These are phyloP conservation scores for Leptinotarsa tumamoca DNA, from an alignment of 2,888 invertebrate species.

Conservation along the genomic window DNA sequence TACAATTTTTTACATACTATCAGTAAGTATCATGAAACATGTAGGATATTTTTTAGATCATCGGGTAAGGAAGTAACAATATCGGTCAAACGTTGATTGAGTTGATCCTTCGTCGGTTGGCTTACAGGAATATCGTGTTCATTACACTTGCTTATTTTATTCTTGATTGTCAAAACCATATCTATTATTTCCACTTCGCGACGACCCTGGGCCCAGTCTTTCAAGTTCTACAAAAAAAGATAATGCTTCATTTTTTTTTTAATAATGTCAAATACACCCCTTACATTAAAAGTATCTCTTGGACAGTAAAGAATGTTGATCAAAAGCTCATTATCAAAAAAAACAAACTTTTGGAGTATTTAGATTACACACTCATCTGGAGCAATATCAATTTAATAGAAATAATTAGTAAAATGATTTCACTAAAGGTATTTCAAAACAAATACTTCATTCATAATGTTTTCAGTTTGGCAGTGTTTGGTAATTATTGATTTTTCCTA, in stretches of 20 bases:
- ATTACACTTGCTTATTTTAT: slow-evolving; percentile 80
- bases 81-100: slow-evolving; percentile 79
- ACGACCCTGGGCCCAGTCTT: slow-evolving; percentile 90
- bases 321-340: too few species aligned
- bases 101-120: slow-evolving; percentile 75
- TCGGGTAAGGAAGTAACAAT: slow-evolving; percentile 87
- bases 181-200: slow-evolving; percentile 98
- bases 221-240: slow-evolving; percentile 77
- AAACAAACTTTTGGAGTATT: too few species aligned
- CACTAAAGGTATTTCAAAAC: not conserved
- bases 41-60: slow-evolving; percentile 85
- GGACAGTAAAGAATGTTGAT: too few species aligned
- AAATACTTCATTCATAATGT: not conserved
- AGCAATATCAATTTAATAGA: too few species aligned
- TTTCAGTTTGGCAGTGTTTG: not conserved
- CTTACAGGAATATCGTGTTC: slow-evolving; percentile 68
- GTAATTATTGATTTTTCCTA: not conserved
- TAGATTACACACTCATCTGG: too few species aligned
- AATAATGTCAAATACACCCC: too few species aligned
- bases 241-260: too few species aligned
- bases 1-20: slow-evolving; percentile 25
- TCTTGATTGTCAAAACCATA: slow-evolving; percentile 92
- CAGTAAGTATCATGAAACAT: slow-evolving; percentile 66
- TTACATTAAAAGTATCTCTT: too few species aligned
- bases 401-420: not conserved